Evolutionary conservation across 2,113 vertebrate species (phyloP).

Genomic region (Zosterops hypoxanthus): DNA sequence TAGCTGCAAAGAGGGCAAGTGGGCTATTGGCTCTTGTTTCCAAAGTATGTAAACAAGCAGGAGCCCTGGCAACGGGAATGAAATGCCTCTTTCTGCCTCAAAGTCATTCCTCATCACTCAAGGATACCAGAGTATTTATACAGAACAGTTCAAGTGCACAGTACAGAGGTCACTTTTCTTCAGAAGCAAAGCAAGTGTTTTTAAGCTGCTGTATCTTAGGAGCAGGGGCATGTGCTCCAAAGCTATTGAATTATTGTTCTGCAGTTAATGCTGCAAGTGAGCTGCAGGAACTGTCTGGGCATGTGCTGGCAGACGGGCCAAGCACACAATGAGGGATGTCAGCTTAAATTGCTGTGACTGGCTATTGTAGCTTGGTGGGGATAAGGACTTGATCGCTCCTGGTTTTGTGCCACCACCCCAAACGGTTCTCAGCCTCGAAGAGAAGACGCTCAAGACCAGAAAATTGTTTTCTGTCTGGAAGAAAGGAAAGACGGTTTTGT

Average conservation of each 20-base stretch:
- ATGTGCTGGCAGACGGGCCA: slow-evolving; percentile 26
- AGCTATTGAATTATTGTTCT: slow-evolving; percentile 37
- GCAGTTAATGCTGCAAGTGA: slow-evolving; percentile 10
- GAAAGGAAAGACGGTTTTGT: slow-evolving; percentile 39
- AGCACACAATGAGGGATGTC: background rate
- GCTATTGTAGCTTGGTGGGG: background rate
- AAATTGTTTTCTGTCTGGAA: slow-evolving; percentile 2
- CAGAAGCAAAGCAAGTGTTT: slow-evolving; percentile 22
- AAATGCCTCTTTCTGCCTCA: slow-evolving; percentile 9
- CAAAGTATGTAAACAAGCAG: background rate
- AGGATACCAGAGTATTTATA: background rate
- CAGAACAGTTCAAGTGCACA: background rate
- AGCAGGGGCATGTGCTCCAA: slow-evolving; percentile 13
- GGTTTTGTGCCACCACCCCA: slow-evolving; percentile 33
- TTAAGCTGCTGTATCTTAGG: slow-evolving; percentile 32
- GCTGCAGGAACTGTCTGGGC: slow-evolving; percentile 51
- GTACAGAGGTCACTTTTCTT: background rate
- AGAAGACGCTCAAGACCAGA: background rate
- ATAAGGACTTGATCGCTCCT: slow-evolving; percentile 36
- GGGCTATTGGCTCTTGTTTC: background rate
- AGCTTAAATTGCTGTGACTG: slow-evolving; percentile 44
- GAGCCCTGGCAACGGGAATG: background rate
- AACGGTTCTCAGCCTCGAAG: background rate
- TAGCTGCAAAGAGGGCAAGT: background rate
- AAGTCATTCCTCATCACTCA: slow-evolving; percentile 10